Conservation (phyloP, 2,113 vertebrate species). For the Poecile atricapillus region DNA sequence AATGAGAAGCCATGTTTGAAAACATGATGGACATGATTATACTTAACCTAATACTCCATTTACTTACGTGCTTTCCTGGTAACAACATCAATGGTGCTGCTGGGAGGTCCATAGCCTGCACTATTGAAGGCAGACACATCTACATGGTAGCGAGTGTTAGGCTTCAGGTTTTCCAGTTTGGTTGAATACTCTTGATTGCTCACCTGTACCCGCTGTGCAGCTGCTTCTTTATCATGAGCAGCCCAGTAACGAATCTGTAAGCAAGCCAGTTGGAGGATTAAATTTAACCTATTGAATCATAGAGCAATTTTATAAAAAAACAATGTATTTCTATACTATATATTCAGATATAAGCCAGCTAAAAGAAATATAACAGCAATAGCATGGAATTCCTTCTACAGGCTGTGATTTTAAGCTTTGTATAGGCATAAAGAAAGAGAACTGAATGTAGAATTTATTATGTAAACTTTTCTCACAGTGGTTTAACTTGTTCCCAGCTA, state of each 20-base stretch:
- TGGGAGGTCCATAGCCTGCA: slow-evolving; percentile 87
- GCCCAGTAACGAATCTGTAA: slow-evolving; percentile 90
- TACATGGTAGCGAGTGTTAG: slow-evolving; percentile 82
- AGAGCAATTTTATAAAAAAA: not conserved
- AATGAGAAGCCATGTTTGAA: not conserved
- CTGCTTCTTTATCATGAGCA: slow-evolving; percentile 80
- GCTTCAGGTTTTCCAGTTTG: slow-evolving; percentile 84
- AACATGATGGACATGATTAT: not conserved
- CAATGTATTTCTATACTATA: not conserved
- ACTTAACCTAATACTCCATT: not conserved
- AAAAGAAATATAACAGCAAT: not conserved
- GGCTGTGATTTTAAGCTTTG: not conserved
- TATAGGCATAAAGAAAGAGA: not conserved
- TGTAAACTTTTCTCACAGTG: not conserved
- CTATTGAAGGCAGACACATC: slow-evolving; percentile 90
- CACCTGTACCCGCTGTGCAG: slow-evolving; percentile 79
- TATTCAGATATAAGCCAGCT: not conserved
- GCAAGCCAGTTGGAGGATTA: not conserved
- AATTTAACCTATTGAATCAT: not conserved
- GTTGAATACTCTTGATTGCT: slow-evolving; percentile 82
- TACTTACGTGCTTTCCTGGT: slow-evolving; percentile 93
- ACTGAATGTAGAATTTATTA: not conserved
- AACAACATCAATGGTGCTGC: slow-evolving; percentile 70
- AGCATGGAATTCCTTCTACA: not conserved
- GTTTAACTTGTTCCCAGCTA: not conserved